A percentile compares a stretch with the other conserved stretches of the same genome.
These are phyloP conservation scores for Chromis chromis DNA, from an alignment of 2,797 vertebrate species.

Conservation along the genomic window DNA sequence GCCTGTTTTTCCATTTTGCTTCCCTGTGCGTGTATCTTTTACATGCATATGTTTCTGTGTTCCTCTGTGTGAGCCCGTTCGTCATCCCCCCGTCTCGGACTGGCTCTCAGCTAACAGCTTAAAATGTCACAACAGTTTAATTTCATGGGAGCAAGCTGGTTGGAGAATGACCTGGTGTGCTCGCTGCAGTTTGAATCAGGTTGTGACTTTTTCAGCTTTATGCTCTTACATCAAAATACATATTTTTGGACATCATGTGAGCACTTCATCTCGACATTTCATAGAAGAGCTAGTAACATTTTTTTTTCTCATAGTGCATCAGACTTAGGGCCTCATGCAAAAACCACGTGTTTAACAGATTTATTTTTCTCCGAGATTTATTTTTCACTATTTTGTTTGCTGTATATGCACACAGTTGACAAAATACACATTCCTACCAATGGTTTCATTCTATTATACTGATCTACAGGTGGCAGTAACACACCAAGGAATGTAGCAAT, in stretches of 20 bases:
- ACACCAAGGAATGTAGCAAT: too few species aligned
- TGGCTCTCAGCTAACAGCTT: constrained; percentile 61
- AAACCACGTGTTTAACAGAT: too few species aligned
- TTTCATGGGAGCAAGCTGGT: constrained; percentile 40
- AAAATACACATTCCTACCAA: too few species aligned
- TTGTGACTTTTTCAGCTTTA: constrained; percentile 36
- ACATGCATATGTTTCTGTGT: constrained; percentile 58
- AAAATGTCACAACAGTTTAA: constrained; percentile 69
- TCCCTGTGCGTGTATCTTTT: constrained; percentile 63
- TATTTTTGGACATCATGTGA: background rate
- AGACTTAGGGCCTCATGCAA: too few species aligned
- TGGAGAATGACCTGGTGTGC: constrained; percentile 44
- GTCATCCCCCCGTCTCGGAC: constrained; percentile 48
- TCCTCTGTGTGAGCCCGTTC: constrained; percentile 54
- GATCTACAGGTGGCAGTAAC: too few species aligned
- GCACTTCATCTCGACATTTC: too few species aligned
- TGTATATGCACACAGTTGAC: too few species aligned
- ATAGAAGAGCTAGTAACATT: too few species aligned
- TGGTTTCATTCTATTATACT: background rate
- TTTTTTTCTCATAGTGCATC: too few species aligned
- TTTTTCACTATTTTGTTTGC: too few species aligned
- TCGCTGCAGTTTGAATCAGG: constrained; percentile 29
- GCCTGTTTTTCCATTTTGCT: constrained; percentile 70
- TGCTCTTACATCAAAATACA: constrained; percentile 8
- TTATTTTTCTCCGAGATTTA: too few species aligned